Evolutionary conservation across 2,888 invertebrate species (phyloP), one percentile per base, ranked within the genome.

Genomic region (Caenorhabditis plicata): DNA sequence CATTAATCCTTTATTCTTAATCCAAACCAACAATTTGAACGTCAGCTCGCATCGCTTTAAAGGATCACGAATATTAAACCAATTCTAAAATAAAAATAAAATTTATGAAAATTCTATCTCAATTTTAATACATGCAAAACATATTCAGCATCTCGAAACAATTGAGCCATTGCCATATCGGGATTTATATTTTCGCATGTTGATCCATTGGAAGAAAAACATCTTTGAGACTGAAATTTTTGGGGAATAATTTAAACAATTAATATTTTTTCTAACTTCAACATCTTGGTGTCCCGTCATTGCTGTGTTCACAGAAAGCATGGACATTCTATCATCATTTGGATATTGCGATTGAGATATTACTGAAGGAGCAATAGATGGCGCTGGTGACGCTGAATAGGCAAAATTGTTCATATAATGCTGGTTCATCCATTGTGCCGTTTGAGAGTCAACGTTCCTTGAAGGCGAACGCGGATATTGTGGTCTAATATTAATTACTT

Each of bases 161-260:
- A 23, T 17, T 33, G 45, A 11, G 17, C 22, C 15, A 25, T 38
- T 5, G 32, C 22, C 45, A 46, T 43, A 26, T 51, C 51, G 7
- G 61, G 61, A 44, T 61, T 61, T 20, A 61, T 48, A 48, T 61
- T 61, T 15, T 61, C 61, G 19, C 51, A 47, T 7, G 55, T 55
- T 3, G 55, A 55, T 2, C 61, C 61, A 27, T 61, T 61, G n/a
- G 61, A 61, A 4, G 61, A 61, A 31, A 43, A 61, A 22, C 61
- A 61, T 43, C 61, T 32, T 26, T 55, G 51, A 9, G 55, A n/a
- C 5, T 53, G n/a, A n/a, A n/a, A n/a, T n/a, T n/a, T n/a, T 44
- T 33, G 47, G 54, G 25, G 26, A 55, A 15, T 54, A 47, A 42
- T 52, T 52, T n/a, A n/a, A n/a, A n/a, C n/a, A n/a, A n/a, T n/a